phyloP scores from a whole-genome alignment of 2,888 invertebrate genomes.

The Ophion ellenae region DNA sequence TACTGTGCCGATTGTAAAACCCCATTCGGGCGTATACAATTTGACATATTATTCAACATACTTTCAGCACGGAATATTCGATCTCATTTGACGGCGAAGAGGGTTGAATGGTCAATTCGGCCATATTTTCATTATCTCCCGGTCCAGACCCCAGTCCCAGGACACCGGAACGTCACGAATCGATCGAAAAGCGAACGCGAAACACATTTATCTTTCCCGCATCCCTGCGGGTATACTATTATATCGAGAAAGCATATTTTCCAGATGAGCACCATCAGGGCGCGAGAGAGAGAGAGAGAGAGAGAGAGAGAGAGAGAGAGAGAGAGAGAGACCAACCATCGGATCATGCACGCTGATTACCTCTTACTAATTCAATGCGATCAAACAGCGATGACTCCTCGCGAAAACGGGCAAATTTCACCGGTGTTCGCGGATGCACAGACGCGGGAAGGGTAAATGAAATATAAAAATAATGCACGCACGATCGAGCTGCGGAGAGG shows the following conservation, averaged over 20 bases:
- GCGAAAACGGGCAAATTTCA: conserved; percentile 30
- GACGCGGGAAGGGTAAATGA: conserved; percentile 34
- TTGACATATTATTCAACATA: no score
- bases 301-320: no score
- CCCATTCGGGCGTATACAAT: no score
- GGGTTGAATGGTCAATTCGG: neutral
- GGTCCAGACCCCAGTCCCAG: conserved; percentile 31
- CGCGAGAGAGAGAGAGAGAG: conserved; percentile 4
- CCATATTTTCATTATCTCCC: conserved; percentile 46
- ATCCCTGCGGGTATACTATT: conserved; percentile 27
- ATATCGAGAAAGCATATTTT: conserved; percentile 75
- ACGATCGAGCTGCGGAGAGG: conserved; percentile 7
- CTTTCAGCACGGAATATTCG: neutral
- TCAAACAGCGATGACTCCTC: conserved; percentile 19
- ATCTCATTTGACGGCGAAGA: conserved; percentile 8
- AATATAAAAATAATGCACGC: conserved; percentile 58
- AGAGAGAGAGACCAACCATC: conserved; percentile 66
- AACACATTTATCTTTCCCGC: conserved; percentile 51
- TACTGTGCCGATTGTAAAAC: no score
- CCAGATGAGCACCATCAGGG: conserved; percentile 44
- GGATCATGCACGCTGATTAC: conserved; percentile 75
- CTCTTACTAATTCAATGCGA: conserved; percentile 76
- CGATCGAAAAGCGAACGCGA: conserved; percentile 48
- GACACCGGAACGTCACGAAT: conserved; percentile 69
- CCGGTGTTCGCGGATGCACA: neutral